A percentile compares a stretch with the other conserved stretches of the same genome.
These are phyloP conservation scores for Aurelia sp. DNA, from an alignment of 30 jellyfish, hydroid and myxozoan genomes.

Conservation along the genomic window DNA sequence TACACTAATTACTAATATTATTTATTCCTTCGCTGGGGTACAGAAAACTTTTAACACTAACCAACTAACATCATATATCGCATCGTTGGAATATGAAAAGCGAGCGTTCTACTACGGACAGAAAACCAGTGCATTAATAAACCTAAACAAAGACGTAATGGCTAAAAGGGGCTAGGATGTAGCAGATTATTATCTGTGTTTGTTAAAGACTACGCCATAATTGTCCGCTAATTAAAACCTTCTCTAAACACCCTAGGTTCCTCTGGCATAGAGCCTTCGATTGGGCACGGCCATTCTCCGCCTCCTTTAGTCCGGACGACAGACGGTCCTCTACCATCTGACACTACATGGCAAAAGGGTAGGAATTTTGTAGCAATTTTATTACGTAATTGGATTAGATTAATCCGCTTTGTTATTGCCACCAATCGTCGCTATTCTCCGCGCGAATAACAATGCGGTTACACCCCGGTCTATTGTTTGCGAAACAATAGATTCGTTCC, in stretches of 20 bases:
- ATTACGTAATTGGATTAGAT: slow-evolving; percentile 61
- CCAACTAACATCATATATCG: no score
- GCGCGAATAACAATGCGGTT: slow-evolving; percentile 45
- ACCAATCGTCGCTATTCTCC: slow-evolving; percentile 29
- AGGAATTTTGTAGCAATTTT: slow-evolving; percentile 82
- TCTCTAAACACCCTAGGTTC: slow-evolving; percentile 86
- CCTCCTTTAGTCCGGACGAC: slow-evolving; percentile 67
- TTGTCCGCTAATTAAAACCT: slow-evolving; percentile 33
- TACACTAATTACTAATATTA: no score
- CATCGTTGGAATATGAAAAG: no score
- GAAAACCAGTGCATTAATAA: no score
- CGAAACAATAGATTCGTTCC: slow-evolving; percentile 46
- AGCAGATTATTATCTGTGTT: background rate
- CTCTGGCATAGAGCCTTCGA: slow-evolving; percentile 85
- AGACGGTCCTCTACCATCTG: slow-evolving; percentile 74
- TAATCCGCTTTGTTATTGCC: slow-evolving; percentile 66
- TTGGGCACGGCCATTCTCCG: slow-evolving; percentile 57
- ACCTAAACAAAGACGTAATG: slow-evolving; percentile 51
- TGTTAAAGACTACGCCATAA: slow-evolving; percentile 1
- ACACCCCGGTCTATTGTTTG: slow-evolving; percentile 40
- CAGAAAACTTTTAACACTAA: no score
- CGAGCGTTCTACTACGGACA: no score
- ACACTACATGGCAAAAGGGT: slow-evolving; percentile 93
- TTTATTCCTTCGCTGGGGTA: no score
- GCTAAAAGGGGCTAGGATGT: slow-evolving; percentile 91